These are phyloP conservation scores for Salminus brasiliensis DNA, from an alignment of 2,113 vertebrate species.

Conservation along the genomic window DNA sequence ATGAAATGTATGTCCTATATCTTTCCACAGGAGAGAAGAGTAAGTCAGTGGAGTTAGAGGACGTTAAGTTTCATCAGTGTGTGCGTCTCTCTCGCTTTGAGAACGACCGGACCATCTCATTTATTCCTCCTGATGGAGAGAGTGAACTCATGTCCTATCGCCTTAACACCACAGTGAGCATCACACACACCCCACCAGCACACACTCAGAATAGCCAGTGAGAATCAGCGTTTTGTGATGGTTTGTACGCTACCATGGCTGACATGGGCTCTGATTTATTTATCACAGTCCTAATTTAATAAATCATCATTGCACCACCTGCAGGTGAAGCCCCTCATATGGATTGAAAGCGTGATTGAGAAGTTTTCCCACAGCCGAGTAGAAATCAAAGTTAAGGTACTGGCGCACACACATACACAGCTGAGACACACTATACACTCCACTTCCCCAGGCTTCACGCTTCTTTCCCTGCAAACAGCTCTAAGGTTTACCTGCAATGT, in stretches of 20 bases:
- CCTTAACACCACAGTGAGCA: conserved; percentile 79
- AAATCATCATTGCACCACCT: conserved; percentile 13
- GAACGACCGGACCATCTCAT: conserved; percentile 84
- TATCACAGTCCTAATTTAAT: not conserved
- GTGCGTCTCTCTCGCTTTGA: conserved; percentile 83
- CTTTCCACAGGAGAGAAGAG: conserved; percentile 76
- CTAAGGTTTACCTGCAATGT: conserved; percentile 29
- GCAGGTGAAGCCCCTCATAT: conserved; percentile 84
- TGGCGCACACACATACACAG: conserved; percentile 14
- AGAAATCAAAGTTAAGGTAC: conserved; percentile 84
- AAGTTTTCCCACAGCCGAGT: conserved; percentile 83
- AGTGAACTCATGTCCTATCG: conserved; percentile 84
- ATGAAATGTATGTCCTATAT: not conserved
- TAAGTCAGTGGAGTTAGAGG: conserved; percentile 81
- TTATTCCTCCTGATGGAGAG: conserved; percentile 83
- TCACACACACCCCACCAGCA: not conserved
- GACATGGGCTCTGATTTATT: not conserved
- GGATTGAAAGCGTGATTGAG: conserved; percentile 84
- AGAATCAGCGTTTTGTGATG: not conserved
- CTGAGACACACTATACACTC: conserved; percentile 20
- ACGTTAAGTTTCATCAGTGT: conserved; percentile 85
- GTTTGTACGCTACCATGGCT: not conserved
- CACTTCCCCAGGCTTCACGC: conserved; percentile 8
- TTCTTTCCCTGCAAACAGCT: conserved; percentile 9
- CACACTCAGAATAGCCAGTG: not conserved